phyloP scores from a whole-genome alignment of 2,113 vertebrate genomes.

The Tyto alba region DNA sequence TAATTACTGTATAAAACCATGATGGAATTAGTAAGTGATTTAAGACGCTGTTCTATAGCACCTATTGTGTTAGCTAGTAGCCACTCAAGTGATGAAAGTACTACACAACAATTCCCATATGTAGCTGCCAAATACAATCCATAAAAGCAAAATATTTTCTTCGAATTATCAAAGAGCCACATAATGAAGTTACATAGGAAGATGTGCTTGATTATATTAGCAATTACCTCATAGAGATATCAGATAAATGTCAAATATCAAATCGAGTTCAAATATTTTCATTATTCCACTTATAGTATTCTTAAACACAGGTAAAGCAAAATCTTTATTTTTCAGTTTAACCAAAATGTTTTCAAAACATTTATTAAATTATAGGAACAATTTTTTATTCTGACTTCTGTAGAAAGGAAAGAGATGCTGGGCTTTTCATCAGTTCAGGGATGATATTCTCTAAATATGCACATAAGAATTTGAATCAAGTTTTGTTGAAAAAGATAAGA shows the following conservation, averaged over 20 bases:
- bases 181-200: background rate
- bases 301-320: background rate
- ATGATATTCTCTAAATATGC: background rate
- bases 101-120: background rate
- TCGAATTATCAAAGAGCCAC: background rate
- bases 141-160: background rate
- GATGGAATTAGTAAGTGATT: background rate
- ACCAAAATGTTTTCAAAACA: background rate
- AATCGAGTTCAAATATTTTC: background rate
- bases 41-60: background rate
- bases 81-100: background rate
- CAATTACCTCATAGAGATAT: background rate
- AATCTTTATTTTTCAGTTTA: background rate
- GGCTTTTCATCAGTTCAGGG: background rate
- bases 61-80: background rate
- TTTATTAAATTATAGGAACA: background rate
- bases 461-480: background rate
- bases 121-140: background rate
- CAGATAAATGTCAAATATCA: background rate
- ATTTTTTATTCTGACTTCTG: background rate
- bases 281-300: background rate
- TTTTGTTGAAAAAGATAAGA: background rate
- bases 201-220: background rate
- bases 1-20: background rate
- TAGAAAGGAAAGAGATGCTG: background rate